Evolutionary conservation across 2,888 invertebrate genomes (phyloP), one percentile per base, ranked within the genome.

Genomic region (Blastobasis lacticolella): DNA sequence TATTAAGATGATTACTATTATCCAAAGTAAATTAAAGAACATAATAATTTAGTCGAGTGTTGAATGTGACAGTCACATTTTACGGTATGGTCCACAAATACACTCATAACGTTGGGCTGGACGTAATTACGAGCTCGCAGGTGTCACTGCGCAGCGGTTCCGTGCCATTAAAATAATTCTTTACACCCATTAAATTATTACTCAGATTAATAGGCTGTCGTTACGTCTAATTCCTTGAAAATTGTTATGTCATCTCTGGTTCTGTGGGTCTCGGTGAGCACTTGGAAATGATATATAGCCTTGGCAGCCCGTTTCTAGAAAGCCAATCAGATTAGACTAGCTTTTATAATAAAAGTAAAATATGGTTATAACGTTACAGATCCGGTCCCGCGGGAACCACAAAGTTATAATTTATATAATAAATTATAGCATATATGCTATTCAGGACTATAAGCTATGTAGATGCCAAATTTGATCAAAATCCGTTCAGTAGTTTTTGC

Each of bases 121-220:
- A 23, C 37, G 53, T 60, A 64, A 64, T 67, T 60, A 62, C 57
- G 46, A 41, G 62, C 50, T 58, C 66, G 63, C 69, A 73, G 71
- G 71, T 72, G 75, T 68, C 67, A 66, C 62, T 58, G 62, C 62
- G 55, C 58, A 64, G 54, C 58, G 62, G 51, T 57, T 23, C 54
- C 52, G 59, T 67, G 57, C 61, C 64, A 68, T 73, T 70, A 71
- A 75, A 71, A 72, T 74, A 69, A 65, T 61, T 69, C 57, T 67
- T 69, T 65, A 66, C 65, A 62, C 67, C 23, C 65, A 71, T 67
- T 72, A 73, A 71, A 77, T 74, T 75, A 73, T 66, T 62, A 64
- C 64, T 50, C 59, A 59, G 54, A 56, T 59, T 63, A 59, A 57
- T 60, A 61, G 63, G 61, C 63, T 61, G 55, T 59, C 57, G 53